These are phyloP conservation scores for Hipposideros larvatus DNA, from an alignment of 2,797 vertebrate genomes.

Conservation along the genomic window DNA sequence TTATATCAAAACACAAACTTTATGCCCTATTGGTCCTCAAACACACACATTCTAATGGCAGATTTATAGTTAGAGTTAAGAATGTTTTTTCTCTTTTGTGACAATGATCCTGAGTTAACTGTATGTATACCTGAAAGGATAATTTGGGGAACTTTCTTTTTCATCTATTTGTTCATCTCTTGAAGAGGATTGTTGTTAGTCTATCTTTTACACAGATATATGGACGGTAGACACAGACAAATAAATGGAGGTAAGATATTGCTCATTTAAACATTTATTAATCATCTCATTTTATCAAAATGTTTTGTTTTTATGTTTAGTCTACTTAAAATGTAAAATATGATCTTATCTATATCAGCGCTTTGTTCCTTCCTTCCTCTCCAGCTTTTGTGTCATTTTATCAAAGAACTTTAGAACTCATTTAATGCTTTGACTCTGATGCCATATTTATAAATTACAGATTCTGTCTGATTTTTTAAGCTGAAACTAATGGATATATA, in stretches of 20 bases:
- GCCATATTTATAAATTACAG: background rate
- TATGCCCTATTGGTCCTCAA: background rate
- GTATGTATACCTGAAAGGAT: background rate
- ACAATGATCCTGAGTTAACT: background rate
- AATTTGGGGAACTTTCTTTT: background rate
- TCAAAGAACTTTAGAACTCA: background rate
- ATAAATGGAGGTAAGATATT: background rate
- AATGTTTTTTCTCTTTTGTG: background rate
- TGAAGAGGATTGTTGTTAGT: background rate
- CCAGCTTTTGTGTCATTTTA: background rate
- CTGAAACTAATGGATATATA: background rate
- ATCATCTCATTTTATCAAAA: background rate
- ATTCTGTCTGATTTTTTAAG: background rate
- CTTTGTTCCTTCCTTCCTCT: background rate
- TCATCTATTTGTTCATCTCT: background rate
- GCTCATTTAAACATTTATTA: background rate
- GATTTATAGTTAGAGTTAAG: slow-evolving; percentile 9
- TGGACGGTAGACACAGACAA: background rate
- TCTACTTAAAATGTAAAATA: background rate
- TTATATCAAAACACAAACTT: background rate
- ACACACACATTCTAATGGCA: background rate
- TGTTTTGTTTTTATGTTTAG: background rate
- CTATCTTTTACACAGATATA: background rate
- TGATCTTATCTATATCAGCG: background rate
- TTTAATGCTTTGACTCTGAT: background rate